Base-by-base conservation (phyloP, 2,113 vertebrate species). In the Silurus asotus region DNA sequence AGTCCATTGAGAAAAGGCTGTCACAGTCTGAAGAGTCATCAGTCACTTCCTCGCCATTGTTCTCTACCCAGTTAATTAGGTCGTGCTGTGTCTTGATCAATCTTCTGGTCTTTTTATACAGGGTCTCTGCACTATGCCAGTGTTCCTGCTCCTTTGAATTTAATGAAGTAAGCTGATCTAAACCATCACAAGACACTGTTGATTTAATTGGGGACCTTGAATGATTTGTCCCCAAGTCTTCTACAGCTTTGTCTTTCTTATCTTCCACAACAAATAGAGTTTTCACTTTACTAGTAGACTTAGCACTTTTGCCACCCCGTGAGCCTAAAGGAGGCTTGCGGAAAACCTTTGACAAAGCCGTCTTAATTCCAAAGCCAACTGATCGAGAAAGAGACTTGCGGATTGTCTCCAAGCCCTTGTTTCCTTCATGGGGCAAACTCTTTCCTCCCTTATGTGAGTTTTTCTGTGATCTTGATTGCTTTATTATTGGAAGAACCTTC, bases 1-100 rank as follows among this genome's bases (percentile, higher is more conserved):
- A 99, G 91, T 98, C 98, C 49, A 96, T 90, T 61, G 97, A 99
- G 91, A 96, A 97, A 72, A 93, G 93, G 84, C 97, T 99, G 86
- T 97, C 97, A 19, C 95, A 95, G 78, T 99, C 98, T 72, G 97
- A 98, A 9, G 93, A 88, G 45, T 88, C 89, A 17, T 88, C 93
- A 78, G 92, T 88, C 14, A 93, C 92, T 88, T 93, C 92, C 76
- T 55, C 75, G 45, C 91, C 90, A 20, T 75, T 51, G 37, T 92
- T 86, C 82, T 92, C 93, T 78, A 92, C 89, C 91, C 90, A 93
- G 87, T 90, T 91, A 0, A 19, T 86, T 62, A 94, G 20, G 7
- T 87, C 85, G 84, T 88, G 88, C 69, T 91, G 92, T 6, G 13
- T 87, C 51, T 90, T 90, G 0, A 90, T 92, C 93, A 85, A 93